phyloP scores from a whole-genome alignment of 2,888 invertebrate species.

The Limenitis camilla region DNA sequence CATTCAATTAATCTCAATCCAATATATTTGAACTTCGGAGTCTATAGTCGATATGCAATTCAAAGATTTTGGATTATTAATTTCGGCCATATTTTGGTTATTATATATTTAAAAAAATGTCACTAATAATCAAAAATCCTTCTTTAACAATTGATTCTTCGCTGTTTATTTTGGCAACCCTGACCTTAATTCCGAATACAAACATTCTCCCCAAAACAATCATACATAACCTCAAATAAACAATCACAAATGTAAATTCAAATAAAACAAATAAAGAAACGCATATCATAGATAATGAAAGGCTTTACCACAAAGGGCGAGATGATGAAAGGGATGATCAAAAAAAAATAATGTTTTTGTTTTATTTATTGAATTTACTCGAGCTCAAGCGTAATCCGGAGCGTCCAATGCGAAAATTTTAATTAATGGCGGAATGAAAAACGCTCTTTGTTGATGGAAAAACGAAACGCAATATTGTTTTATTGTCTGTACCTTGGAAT shows the following conservation, averaged over 20 bases:
- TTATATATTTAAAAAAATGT: too few species aligned
- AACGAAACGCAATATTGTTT: conserved; percentile 33
- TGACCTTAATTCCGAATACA: too few species aligned
- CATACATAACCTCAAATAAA: not conserved
- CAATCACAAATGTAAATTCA: not conserved
- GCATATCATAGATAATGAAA: conserved; percentile 3
- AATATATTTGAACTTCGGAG: too few species aligned
- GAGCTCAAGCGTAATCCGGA: conserved; percentile 34
- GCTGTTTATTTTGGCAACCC: too few species aligned
- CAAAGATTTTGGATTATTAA: too few species aligned
- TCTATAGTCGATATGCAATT: too few species aligned
- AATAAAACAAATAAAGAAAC: not conserved
- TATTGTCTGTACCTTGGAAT: conserved; percentile 5
- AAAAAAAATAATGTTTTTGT: conserved; percentile 18
- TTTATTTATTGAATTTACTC: conserved; percentile 35
- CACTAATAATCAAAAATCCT: too few species aligned
- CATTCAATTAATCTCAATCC: too few species aligned
- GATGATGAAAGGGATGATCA: conserved; percentile 11
- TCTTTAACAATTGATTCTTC: too few species aligned
- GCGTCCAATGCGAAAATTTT: conserved; percentile 40
- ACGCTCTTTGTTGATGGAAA: conserved; percentile 31
- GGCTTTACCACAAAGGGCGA: conserved; percentile 4
- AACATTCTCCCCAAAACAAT: too few species aligned
- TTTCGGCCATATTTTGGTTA: too few species aligned
- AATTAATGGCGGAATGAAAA: conserved; percentile 44